Evolutionary conservation across 37 sponge, comb jelly and placozoan genomes (phyloP).

Genomic region (Halichondria panicea): DNA sequence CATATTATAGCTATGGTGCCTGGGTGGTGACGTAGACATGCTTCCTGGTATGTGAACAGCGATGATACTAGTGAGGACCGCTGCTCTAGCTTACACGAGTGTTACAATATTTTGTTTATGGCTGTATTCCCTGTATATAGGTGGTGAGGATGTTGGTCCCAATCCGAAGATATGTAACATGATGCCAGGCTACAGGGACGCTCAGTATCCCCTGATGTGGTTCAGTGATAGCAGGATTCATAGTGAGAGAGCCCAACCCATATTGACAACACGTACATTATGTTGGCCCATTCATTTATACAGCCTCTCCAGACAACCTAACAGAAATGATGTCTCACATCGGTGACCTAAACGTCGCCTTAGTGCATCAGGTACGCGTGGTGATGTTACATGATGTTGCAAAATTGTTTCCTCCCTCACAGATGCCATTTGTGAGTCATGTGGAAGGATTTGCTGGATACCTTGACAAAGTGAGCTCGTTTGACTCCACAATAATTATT

Average conservation of each 20-base stretch:
- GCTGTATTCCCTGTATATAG: slow-evolving; percentile 7
- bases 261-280: too few relatives aligned
- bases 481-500: too few relatives aligned
- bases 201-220: slow-evolving; percentile 65
- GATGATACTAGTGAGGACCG: too few relatives aligned
- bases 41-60: too few relatives aligned
- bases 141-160: slow-evolving; percentile 31
- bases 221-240: slow-evolving; percentile 47
- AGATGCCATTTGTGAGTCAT: slow-evolving; percentile 23
- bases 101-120: background rate
- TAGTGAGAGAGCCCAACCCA: slow-evolving; percentile 12
- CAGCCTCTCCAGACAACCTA: slow-evolving; percentile 37
- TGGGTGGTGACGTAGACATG: too few relatives aligned
- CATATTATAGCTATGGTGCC: too few relatives aligned
- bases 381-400: too few relatives aligned
- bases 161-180: slow-evolving; percentile 90
- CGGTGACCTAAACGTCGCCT: slow-evolving; percentile 13
- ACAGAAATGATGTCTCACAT: slow-evolving; percentile 30
- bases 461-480: slow-evolving; percentile 73
- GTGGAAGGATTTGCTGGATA: slow-evolving; percentile 43
- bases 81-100: too few relatives aligned
- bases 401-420: background rate
- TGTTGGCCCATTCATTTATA: too few relatives aligned
- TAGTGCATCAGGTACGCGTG: slow-evolving; percentile 70
- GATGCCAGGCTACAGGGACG: slow-evolving; percentile 56